Evolutionary conservation across 2,888 invertebrate genomes (phyloP).

Genomic region (Diabrotica balteata): DNA sequence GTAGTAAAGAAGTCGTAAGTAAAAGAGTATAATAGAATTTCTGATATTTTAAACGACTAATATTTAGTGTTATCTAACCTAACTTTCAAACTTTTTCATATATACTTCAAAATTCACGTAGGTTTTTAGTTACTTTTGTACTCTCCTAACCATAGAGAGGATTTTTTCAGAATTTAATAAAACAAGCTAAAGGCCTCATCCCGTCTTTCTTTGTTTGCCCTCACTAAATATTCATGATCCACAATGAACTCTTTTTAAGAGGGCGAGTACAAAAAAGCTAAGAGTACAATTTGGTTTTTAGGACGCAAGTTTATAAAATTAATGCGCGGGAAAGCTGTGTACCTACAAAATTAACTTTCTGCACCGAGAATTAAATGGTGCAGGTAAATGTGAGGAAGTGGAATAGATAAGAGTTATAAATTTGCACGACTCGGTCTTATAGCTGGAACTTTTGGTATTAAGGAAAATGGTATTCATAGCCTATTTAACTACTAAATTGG

Average conservation of each 20-base stretch:
- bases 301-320: background rate
- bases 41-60: no score
- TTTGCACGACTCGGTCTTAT: background rate
- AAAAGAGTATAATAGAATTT: no score
- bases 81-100: no score
- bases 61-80: no score
- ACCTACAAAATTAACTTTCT: constrained; percentile 6
- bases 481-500: no score
- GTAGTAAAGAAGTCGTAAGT: no score
- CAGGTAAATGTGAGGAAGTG: background rate
- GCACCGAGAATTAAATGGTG: background rate
- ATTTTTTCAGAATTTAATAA: no score
- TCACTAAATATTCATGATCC: constrained; percentile 4
- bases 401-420: background rate
- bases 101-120: no score
- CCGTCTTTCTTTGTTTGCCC: background rate
- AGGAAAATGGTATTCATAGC: no score
- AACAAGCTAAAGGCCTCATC: no score
- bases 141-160: no score
- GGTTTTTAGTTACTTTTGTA: no score
- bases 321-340: constrained; percentile 1
- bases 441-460: background rate
- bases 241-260: background rate
- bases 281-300: constrained; percentile 4
- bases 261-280: background rate